Evolutionary conservation across 37 sponge, comb jelly and placozoan genomes (phyloP).

Genomic region (Chondrosia reniformis): DNA sequence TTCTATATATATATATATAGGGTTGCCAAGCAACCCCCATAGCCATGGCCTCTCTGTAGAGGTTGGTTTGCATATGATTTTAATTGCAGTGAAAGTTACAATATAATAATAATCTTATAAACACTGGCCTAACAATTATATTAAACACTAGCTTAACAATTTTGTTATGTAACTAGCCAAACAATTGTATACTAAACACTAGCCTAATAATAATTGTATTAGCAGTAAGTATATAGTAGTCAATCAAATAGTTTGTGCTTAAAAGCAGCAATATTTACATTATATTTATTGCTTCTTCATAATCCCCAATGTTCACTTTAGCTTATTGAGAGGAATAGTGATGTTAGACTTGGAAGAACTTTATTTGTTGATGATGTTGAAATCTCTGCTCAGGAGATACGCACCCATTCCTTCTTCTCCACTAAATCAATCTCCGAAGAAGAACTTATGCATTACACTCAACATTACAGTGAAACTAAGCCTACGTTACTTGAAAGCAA

Average conservation of each 20-base stretch:
- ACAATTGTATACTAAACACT: too few species aligned
- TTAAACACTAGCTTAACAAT: too few species aligned
- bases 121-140: too few species aligned
- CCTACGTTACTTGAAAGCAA: background rate
- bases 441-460: background rate
- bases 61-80: background rate
- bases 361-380: background rate
- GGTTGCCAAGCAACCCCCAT: too few species aligned
- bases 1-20: too few species aligned
- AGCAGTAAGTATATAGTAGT: too few species aligned
- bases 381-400: slow-evolving; percentile 47
- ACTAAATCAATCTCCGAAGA: slow-evolving; percentile 20
- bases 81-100: too few species aligned
- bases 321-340: slow-evolving; percentile 64
- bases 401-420: slow-evolving; percentile 78
- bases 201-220: too few species aligned
- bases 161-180: too few species aligned
- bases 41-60: background rate
- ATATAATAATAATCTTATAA: too few species aligned
- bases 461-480: too few species aligned
- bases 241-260: too few species aligned
- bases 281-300: background rate
- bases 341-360: slow-evolving; percentile 45
- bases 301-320: slow-evolving; percentile 16
- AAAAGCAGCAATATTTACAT: background rate